Conservation (phyloP, 1,140 invertebrate species). For the Drosophila pachea region DNA sequence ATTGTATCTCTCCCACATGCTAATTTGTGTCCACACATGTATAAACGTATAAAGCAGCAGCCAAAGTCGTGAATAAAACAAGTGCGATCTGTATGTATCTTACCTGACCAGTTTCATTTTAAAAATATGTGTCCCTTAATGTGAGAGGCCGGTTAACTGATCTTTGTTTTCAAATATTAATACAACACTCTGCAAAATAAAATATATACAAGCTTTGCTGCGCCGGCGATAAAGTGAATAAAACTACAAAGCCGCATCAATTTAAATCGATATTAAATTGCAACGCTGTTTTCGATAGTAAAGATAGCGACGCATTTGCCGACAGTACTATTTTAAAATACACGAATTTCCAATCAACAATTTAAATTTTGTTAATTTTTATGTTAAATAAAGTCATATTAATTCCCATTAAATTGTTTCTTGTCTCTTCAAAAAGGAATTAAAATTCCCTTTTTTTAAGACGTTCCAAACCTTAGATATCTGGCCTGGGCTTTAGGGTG, state of each 20-base stretch:
- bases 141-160: not conserved
- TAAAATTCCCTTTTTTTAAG: no score
- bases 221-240: constrained; percentile 21
- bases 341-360: no score
- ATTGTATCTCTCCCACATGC: constrained; percentile 3
- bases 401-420: no score
- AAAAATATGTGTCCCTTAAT: not conserved
- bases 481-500: not conserved
- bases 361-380: not conserved
- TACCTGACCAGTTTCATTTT: constrained; percentile 45
- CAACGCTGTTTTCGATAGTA: constrained; percentile 4
- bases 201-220: constrained; percentile 18
- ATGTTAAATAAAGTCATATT: not conserved
- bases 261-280: constrained; percentile 8
- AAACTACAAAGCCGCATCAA: constrained; percentile 20
- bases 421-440: no score
- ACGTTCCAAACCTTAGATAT: constrained; percentile 1
- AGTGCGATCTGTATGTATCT: constrained; percentile 2
- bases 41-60: constrained; percentile 7
- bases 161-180: not conserved
- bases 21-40: not conserved
- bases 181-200: constrained; percentile 2
- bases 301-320: constrained; percentile 12
- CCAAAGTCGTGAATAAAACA: not conserved
- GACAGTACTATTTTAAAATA: no score